Evolutionary conservation across 1,140 invertebrate species (phyloP).

Genomic region (Heliconius eleuchia): DNA sequence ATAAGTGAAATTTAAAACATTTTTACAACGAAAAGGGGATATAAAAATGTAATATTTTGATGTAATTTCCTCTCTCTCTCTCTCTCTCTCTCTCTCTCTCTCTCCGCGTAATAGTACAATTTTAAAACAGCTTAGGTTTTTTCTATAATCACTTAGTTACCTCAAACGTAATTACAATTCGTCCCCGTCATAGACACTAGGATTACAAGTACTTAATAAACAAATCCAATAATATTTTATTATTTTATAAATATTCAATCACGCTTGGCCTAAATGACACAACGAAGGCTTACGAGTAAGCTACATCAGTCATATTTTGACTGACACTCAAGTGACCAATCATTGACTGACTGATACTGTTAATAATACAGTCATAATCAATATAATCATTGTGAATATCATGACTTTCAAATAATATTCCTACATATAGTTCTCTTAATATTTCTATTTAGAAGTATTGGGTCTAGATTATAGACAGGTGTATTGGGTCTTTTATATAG

Average conservation of each 20-base stretch:
- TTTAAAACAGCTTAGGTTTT: not conserved
- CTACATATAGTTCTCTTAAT: not conserved
- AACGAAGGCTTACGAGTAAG: slow-evolving; percentile 7
- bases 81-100: not conserved
- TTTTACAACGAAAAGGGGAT: slow-evolving; percentile 10
- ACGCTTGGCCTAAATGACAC: slow-evolving; percentile 8
- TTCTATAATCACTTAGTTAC: slow-evolving; percentile 30
- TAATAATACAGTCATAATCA: not conserved
- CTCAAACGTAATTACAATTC: slow-evolving; percentile 34
- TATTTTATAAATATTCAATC: not conserved
- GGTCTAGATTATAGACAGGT: not conserved
- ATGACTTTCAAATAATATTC: not conserved
- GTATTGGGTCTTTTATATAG: not conserved
- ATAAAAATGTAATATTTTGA: not conserved
- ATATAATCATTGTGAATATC: slow-evolving; percentile 12
- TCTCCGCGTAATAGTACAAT: not conserved
- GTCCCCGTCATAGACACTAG: slow-evolving; percentile 19
- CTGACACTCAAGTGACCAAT: slow-evolving; percentile 7
- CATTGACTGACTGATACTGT: not conserved
- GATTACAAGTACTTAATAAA: not conserved
- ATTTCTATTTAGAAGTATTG: not conserved
- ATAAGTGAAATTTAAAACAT: not conserved
- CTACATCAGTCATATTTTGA: not conserved
- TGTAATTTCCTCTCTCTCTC: not conserved
- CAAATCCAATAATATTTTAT: not conserved